These are phyloP conservation scores for Baccha elongata DNA, from an alignment of 2,888 invertebrate species.

Conservation along the genomic window DNA sequence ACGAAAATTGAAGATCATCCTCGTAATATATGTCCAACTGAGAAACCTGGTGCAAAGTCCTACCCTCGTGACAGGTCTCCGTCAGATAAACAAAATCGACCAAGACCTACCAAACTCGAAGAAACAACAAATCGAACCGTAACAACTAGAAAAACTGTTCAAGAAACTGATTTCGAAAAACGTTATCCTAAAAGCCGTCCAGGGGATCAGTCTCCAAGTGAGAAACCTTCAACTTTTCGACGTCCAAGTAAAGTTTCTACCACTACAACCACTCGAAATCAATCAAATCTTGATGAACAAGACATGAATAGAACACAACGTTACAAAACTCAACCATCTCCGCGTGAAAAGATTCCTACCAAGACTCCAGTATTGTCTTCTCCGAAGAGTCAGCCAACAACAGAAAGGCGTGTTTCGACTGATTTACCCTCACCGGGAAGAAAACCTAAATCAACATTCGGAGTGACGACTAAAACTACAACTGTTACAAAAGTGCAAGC, in stretches of 20 bases:
- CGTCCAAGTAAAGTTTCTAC: slow-evolving; percentile 48
- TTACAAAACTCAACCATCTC: slow-evolving; percentile 26
- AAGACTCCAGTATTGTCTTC: slow-evolving; percentile 28
- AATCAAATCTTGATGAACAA: slow-evolving; percentile 45
- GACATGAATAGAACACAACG: slow-evolving; percentile 39
- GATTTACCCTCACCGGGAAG: slow-evolving; percentile 36
- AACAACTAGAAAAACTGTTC: slow-evolving; percentile 7
- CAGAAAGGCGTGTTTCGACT: slow-evolving; percentile 47
- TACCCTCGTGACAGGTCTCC: slow-evolving; percentile 12
- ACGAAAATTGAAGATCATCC: slow-evolving; percentile 21
- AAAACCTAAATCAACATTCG: slow-evolving; percentile 70
- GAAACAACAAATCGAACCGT: slow-evolving; percentile 35
- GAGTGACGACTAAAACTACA: slow-evolving; percentile 76
- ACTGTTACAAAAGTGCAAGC: slow-evolving; percentile 69
- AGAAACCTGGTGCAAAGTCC: background rate
- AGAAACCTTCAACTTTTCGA: slow-evolving; percentile 30
- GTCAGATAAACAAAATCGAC: slow-evolving; percentile 17
- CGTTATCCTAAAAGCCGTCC: slow-evolving; percentile 50
- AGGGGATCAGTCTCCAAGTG: slow-evolving; percentile 41
- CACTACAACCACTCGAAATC: slow-evolving; percentile 44
- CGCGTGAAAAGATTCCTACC: slow-evolving; percentile 50
- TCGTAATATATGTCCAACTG: slow-evolving; percentile 26
- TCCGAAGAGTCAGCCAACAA: slow-evolving; percentile 42
- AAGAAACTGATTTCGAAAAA: slow-evolving; percentile 57
- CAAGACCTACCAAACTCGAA: slow-evolving; percentile 19